These are phyloP conservation scores for Delichon dasypus DNA, from an alignment of 2,797 vertebrate species.

Conservation along the genomic window DNA sequence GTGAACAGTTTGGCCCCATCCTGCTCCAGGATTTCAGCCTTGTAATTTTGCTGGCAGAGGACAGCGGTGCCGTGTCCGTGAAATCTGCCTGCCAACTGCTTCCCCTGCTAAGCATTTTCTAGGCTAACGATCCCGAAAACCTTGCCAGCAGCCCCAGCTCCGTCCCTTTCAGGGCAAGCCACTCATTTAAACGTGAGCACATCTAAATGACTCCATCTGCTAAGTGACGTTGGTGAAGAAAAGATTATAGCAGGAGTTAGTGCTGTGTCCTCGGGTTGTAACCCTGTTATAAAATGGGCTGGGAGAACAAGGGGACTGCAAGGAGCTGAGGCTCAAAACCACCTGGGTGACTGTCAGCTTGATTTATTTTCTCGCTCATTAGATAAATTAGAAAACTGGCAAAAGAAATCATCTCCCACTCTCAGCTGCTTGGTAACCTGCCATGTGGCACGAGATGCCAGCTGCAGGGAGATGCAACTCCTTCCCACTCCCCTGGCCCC, in stretches of 20 bases:
- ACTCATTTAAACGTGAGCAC: conserved; percentile 59
- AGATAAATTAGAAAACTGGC: conserved; percentile 63
- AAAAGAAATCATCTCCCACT: background rate
- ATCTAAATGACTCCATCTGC: conserved; percentile 70
- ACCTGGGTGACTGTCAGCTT: conserved; percentile 63
- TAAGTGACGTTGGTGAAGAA: conserved; percentile 55
- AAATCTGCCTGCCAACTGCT: conserved; percentile 68
- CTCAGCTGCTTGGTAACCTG: conserved; percentile 26
- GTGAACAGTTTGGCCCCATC: conserved; percentile 51
- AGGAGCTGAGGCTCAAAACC: conserved; percentile 36
- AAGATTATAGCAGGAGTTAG: conserved; percentile 63
- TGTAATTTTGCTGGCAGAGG: conserved; percentile 69
- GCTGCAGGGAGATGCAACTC: background rate
- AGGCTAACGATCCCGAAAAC: conserved; percentile 48
- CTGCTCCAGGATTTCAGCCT: conserved; percentile 61
- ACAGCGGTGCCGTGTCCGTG: background rate
- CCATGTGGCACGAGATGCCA: background rate
- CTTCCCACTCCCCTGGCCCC: background rate
- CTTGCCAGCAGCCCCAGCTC: conserved; percentile 59
- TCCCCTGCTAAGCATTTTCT: conserved; percentile 67
- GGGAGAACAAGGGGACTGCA: conserved; percentile 13
- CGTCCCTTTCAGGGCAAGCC: conserved; percentile 60
- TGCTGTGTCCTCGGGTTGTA: conserved; percentile 26
- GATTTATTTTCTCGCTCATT: conserved; percentile 65
- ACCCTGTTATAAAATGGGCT: conserved; percentile 46